Evolutionary conservation across 1,140 invertebrate genomes (phyloP).

Genomic region (Aphelenchoides avenae): DNA sequence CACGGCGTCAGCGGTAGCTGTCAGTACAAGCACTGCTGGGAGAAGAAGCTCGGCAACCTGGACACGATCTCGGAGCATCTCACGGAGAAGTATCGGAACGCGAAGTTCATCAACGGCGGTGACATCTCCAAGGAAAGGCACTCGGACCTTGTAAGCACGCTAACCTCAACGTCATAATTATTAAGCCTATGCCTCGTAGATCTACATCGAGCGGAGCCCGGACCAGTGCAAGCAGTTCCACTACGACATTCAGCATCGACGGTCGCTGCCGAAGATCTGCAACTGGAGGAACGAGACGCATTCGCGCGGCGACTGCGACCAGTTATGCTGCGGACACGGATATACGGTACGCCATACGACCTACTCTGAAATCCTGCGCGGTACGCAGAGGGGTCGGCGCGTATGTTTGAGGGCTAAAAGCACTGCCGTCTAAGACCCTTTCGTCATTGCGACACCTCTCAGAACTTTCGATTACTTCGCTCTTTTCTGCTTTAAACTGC

Average conservation of each 20-base stretch:
- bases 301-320: slow-evolving; percentile 70
- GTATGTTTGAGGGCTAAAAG: no score
- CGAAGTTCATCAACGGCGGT: slow-evolving; percentile 23
- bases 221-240: slow-evolving; percentile 68
- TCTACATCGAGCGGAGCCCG: slow-evolving; percentile 76
- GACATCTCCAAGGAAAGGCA: slow-evolving; percentile 33
- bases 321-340: slow-evolving; percentile 81
- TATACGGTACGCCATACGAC: slow-evolving; percentile 67
- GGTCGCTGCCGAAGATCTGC: slow-evolving; percentile 42
- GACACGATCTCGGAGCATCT: slow-evolving; percentile 75
- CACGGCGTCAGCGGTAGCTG: slow-evolving; percentile 92
- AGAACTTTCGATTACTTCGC: no score
- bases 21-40: slow-evolving; percentile 86
- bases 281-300: slow-evolving; percentile 70
- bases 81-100: slow-evolving; percentile 65
- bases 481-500: no score
- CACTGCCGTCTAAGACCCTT: no score
- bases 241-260: slow-evolving; percentile 35
- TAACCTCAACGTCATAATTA: not conserved
- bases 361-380: no score
- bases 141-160: slow-evolving; percentile 35
- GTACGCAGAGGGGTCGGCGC: no score
- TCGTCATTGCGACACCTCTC: no score
- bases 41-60: slow-evolving; percentile 74
- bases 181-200: slow-evolving; percentile 8